Evolutionary conservation across 2,113 vertebrate genomes (phyloP).

Genomic region (Suncus etruscus): DNA sequence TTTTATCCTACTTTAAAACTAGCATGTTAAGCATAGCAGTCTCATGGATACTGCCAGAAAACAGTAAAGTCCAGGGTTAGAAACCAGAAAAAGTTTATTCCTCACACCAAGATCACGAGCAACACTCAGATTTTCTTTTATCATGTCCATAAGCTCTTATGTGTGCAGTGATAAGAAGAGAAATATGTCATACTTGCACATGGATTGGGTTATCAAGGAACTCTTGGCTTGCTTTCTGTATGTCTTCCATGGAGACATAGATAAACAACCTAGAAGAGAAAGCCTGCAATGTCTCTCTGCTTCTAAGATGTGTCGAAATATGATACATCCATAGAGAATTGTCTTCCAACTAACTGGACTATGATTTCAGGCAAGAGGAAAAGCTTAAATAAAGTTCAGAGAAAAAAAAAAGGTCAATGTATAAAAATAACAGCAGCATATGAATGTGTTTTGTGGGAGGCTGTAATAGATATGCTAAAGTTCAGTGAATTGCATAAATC

Average conservation of each 20-base stretch:
- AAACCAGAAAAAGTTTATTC: background rate
- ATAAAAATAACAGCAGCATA: background rate
- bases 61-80: background rate
- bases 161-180: background rate
- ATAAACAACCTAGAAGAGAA: background rate
- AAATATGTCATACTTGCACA: background rate
- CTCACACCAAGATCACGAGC: background rate
- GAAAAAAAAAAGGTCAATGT: background rate
- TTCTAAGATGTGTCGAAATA: background rate
- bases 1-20: background rate
- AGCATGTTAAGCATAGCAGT: background rate
- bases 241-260: no score
- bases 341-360: background rate
- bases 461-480: background rate
- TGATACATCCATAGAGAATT: background rate
- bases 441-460: background rate
- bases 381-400: slow-evolving; percentile 6
- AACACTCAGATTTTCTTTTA: slow-evolving; percentile 25
- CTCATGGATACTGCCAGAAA: background rate
- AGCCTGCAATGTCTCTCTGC: background rate
- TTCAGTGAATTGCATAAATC: background rate
- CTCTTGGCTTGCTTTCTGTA: background rate
- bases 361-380: background rate
- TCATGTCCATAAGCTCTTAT: background rate
- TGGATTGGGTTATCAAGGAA: background rate